Evolutionary conservation across 2,888 invertebrate genomes (phyloP).

Genomic region (Napeogenes inachia): DNA sequence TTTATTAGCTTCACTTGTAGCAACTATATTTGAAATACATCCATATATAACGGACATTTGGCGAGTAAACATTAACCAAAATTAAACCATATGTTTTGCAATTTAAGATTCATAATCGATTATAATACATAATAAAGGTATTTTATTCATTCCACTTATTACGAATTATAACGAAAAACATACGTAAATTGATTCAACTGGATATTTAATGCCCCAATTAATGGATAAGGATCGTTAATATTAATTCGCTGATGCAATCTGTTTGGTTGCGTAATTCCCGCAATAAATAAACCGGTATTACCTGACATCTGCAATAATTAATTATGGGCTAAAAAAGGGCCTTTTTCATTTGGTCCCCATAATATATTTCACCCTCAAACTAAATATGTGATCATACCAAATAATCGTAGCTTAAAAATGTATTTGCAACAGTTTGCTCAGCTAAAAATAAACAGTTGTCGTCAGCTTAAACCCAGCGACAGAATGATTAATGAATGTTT

Average conservation of each 20-base stretch:
- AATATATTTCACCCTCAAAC: not conserved
- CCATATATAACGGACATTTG: too few species aligned
- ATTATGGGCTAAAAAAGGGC: conserved; percentile 28
- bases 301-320: conserved; percentile 37
- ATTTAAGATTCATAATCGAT: too few species aligned
- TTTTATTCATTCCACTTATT: too few species aligned
- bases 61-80: too few species aligned
- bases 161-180: conserved; percentile 13
- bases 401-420: not conserved
- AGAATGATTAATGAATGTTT: too few species aligned
- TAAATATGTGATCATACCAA: not conserved
- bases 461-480: too few species aligned
- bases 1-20: too few species aligned
- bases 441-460: not conserved
- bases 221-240: conserved; percentile 44
- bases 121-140: too few species aligned
- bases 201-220: conserved; percentile 46
- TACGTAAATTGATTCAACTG: conserved; percentile 31
- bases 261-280: conserved; percentile 35
- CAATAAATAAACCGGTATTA: conserved; percentile 37
- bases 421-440: not conserved
- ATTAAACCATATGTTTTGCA: too few species aligned
- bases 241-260: conserved; percentile 39
- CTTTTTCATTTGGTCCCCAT: conserved; percentile 8
- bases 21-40: too few species aligned